These are phyloP conservation scores for Thaleichthys pacificus DNA, from an alignment of 2,797 vertebrate species.

Conservation along the genomic window DNA sequence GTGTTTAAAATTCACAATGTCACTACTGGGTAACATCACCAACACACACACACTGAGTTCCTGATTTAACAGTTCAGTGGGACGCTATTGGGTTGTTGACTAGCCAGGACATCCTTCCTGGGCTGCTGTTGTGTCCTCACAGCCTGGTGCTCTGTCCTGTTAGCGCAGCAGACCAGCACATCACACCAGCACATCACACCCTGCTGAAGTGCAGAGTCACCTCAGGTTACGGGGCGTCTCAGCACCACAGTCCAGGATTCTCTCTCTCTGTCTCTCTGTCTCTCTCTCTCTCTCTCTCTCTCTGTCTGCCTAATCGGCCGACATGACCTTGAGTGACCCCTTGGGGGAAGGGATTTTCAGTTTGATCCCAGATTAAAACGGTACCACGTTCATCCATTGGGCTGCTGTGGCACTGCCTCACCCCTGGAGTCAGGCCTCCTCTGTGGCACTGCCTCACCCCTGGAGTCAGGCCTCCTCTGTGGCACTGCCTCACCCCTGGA, in stretches of 20 bases:
- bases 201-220: slow-evolving; percentile 6
- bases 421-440: no score
- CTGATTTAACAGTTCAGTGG: no score
- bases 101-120: no score
- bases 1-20: not conserved
- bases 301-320: slow-evolving; percentile 71
- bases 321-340: slow-evolving; percentile 79
- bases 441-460: slow-evolving; percentile 31
- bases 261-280: slow-evolving; percentile 35
- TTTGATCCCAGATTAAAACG: slow-evolving; percentile 83
- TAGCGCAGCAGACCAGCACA: not conserved
- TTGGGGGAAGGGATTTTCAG: slow-evolving; percentile 75
- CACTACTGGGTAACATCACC: no score
- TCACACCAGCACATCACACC: not conserved
- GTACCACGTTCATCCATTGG: slow-evolving; percentile 67
- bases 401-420: slow-evolving; percentile 38
- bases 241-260: slow-evolving; percentile 1
- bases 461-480: not conserved
- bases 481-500: slow-evolving; percentile 30
- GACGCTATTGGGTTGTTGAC: no score
- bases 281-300: slow-evolving; percentile 51
- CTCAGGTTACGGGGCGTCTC: not conserved
- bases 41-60: no score
- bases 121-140: no score
- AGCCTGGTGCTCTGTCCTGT: no score